These are phyloP conservation scores for Tympanuchus pallidicinctus DNA, from an alignment of 2,113 vertebrate species.

Conservation along the genomic window DNA sequence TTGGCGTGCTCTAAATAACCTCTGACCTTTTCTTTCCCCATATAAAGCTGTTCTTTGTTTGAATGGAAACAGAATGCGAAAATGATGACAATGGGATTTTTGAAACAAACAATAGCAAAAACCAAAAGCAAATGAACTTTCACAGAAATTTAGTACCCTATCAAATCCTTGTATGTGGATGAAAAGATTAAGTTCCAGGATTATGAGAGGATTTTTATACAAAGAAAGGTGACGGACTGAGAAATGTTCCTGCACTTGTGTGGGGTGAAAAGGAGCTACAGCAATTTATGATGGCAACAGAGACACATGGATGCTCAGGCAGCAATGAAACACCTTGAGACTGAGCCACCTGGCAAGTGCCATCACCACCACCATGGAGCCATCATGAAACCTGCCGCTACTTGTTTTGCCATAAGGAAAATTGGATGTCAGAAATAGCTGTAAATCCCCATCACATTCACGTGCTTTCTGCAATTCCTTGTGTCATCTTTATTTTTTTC, in stretches of 20 bases:
- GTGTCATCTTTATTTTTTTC: not conserved
- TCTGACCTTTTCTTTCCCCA: conserved; percentile 50
- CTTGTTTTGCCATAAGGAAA: not conserved
- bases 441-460: not conserved
- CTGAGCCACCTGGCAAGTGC: not conserved
- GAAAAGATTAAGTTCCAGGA: not conserved
- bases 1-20: conserved; percentile 57
- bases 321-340: not conserved
- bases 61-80: conserved; percentile 61
- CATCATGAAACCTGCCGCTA: not conserved
- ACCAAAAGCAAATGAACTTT: conserved; percentile 61
- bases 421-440: not conserved
- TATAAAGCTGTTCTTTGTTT: conserved; percentile 65
- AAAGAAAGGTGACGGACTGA: not conserved
- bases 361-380: not conserved
- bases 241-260: not conserved
- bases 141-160: conserved; percentile 4
- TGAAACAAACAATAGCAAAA: conserved; percentile 46
- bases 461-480: not conserved
- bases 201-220: not conserved
- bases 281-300: not conserved
- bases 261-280: not conserved
- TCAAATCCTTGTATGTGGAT: not conserved
- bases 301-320: not conserved
- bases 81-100: conserved; percentile 67